Evolutionary conservation across 2,113 vertebrate species (phyloP).

Genomic region (Sceloporus undulatus): DNA sequence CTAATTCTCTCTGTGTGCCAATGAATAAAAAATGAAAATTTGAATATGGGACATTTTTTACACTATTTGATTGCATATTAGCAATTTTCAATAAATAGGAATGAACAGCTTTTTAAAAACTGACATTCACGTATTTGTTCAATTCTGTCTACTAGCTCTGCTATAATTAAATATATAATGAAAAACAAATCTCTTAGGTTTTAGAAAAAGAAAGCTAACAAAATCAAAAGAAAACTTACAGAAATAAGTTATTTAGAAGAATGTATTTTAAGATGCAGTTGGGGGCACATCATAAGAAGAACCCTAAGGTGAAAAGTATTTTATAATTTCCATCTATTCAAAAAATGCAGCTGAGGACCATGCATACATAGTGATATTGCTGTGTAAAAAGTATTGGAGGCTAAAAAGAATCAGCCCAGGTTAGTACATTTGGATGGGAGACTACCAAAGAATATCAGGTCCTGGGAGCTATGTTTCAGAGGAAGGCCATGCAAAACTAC

Average conservation of each 20-base stretch:
- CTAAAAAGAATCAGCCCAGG: no score
- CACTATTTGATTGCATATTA: neutral
- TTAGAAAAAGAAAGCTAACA: neutral
- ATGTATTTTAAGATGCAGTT: neutral
- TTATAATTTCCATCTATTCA: neutral
- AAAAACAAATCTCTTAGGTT: neutral
- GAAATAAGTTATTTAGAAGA: neutral
- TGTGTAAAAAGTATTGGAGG: neutral
- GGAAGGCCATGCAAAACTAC: no score
- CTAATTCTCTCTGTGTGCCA: neutral
- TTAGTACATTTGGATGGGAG: no score
- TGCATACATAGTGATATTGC: neutral
- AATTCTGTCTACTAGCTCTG: neutral
- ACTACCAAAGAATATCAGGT: no score
- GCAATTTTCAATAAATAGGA: neutral
- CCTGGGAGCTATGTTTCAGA: no score
- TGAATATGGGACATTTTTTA: neutral
- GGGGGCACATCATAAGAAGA: neutral
- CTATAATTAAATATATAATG: neutral
- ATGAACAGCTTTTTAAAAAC: neutral
- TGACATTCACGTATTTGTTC: constrained; percentile 10
- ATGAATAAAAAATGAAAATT: neutral
- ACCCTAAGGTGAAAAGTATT: neutral
- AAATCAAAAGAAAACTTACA: neutral
- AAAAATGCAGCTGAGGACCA: neutral